Percentiles rank a stretch among this genome's conserved stretches.
Conservation (phyloP, 2,113 vertebrate genomes). For the Dipodomys stephensi region DNA sequence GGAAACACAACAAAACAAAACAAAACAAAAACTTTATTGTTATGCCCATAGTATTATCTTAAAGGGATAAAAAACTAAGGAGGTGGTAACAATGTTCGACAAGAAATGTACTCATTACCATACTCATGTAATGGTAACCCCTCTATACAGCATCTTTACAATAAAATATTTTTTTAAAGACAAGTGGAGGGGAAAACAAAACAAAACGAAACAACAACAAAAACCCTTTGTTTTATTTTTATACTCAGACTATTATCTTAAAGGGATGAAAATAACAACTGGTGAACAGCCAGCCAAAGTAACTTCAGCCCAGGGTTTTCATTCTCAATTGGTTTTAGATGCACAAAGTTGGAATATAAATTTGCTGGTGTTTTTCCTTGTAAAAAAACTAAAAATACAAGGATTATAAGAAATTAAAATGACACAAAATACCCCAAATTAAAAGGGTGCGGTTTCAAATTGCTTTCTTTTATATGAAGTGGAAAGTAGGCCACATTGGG, state of each 20-base stretch:
- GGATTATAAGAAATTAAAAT: constrained; percentile 63
- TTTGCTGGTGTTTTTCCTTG: constrained; percentile 42
- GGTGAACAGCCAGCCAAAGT: neutral
- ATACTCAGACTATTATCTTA: constrained; percentile 14
- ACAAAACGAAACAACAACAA: no score
- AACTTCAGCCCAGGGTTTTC: neutral
- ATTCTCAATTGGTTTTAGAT: constrained; percentile 34
- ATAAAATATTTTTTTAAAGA: no score
- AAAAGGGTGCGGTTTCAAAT: constrained; percentile 68
- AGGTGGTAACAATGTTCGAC: no score
- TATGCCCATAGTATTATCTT: constrained; percentile 1
- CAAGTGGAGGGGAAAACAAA: no score
- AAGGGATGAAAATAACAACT: constrained; percentile 12
- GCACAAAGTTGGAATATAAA: neutral
- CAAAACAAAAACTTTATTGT: neutral
- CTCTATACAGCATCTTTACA: no score
- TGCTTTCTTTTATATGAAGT: constrained; percentile 61
- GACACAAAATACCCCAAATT: constrained; percentile 67
- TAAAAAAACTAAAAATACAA: constrained; percentile 51
- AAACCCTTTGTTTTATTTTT: neutral
- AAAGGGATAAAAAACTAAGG: neutral
- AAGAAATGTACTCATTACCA: no score
- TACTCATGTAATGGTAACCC: no score
- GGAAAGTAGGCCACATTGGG: constrained; percentile 66
- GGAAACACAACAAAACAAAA: neutral